Base-by-base conservation (phyloP, 2,113 vertebrate genomes). In the Chunga burmeisteri region DNA sequence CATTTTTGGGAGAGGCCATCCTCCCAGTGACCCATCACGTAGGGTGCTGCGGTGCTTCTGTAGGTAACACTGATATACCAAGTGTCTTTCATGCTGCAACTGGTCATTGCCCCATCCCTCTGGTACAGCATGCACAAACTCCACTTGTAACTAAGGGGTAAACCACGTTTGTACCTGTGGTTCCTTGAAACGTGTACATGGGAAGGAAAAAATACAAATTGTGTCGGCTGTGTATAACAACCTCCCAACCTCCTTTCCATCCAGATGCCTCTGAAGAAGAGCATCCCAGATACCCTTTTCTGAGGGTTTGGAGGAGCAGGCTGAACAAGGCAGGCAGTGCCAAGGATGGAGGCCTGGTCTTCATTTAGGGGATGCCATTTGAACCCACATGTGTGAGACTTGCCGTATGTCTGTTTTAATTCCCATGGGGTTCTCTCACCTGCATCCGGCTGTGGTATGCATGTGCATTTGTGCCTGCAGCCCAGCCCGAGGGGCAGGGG, bases 11-110 rank as follows among this genome's bases (percentile, higher is more conserved):
- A 87, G 73, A 19, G 49, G 40, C 23, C 8, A 6, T 50, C 58
- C 91, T 75, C 62, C 71, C 44, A 1, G n/a, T 3, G 63, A 56
- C 80, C 71, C 70, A 2, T 38, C 38, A 1, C 1, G 1, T 52
- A 44, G 79, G 87, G 82, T 58, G 62, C 86, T 94, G 89, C 11
- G 8, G 32, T 89, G 87, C 86, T 95, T 89, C 96, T 75, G 30
- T 77, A 95, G 83, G 80, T 83, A 27, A 93, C 50, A 32, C 91
- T 67, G 85, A 73, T 81, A 11, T 42, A 95, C 70, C 92, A 52
- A 85, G 91, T 80, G 86, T 93, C 80, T 96, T 49, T 86, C 86
- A 79, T 47, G 72, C 95, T 70, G 84, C 13, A 5, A 2, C 53
- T 26, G 34, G 22, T 49, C 87, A 11, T 27, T 47, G 13, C 53